Base-by-base conservation (phyloP, 2,797 vertebrate species). In the Syngnathus acus region DNA sequence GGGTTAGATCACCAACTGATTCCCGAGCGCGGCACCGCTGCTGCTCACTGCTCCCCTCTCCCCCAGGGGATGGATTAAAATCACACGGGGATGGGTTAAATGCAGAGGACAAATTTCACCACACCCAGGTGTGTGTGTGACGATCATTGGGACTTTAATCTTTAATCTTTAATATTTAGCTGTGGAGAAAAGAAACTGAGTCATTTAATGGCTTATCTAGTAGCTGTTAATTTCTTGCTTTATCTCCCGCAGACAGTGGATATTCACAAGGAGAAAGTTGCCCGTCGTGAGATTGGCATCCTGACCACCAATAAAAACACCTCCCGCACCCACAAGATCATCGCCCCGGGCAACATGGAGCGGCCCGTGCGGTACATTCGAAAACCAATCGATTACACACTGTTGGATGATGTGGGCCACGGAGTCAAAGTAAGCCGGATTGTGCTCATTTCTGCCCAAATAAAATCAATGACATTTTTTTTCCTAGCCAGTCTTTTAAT, bases 261-360 rank as follows among this genome's bases (percentile, higher is more conserved):
- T 85, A 99, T 99, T 84, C 97, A 99, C 84, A 99, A 99, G 89
- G 97, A 99, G 87, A 99, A 99, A 83, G 97, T 99, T 63, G 97
- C 97, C 42, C 93, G 96, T 82, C 93, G 97, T 86, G 97, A 99
- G 90, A 99, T 99, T 51, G 97, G 97, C 82, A 98, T 99, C 90
- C 89, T 99, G 86, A 99, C 97, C 78, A 99, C 97, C 73, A 99
- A 99, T 78, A 99, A 99, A 88, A 99, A 98, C 91, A 99, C 97
- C 23, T 94, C 96, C 43, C 94, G 97, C 89, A 98, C 95, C 77
- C 97, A 99, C 89, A 99, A 99, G 92, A 99, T 99, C 86, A 98
- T 99, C 76, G 97, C 97, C 45, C 97, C 96, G 0, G 95, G 93
- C 59, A 99, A 98, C 91, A 94, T 97, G 93, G 97, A 99, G 85